Base-by-base conservation (phyloP, 2,113 vertebrate genomes). In the Cyanoliseus patagonus region DNA sequence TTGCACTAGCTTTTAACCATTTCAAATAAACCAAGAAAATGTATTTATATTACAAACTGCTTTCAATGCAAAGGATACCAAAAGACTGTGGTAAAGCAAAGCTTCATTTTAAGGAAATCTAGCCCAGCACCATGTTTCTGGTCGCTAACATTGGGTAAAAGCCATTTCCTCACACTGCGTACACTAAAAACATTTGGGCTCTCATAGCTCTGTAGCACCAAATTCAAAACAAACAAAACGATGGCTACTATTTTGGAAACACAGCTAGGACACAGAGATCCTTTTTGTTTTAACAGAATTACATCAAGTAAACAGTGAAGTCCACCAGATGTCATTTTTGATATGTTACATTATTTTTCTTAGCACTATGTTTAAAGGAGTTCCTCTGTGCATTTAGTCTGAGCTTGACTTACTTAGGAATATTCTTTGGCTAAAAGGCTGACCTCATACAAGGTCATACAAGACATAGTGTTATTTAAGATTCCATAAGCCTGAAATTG, bases 241-340 rank as follows among this genome's bases (percentile, higher is more conserved):
- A 94, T 5, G 8, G 35, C 59, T 47, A 68, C n/a, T 97, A 30
- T 96, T 97, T 97, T 97, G 97, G 94, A 97, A 98, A 97, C 95
- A 97, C 11, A 94, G 46, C 57, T 70, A 88, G 92, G 90, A 97
- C 94, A 94, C 3, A 31, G 72, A 92, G 96, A 92, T 87, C 88
- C 30, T 80, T 93, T 91, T 55, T 55, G 55, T 61, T 74, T 62
- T 76, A 85, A 74, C 4, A 93, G 55, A 52, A 74, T 37, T 83
- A 82, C 87, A 86, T 22, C 55, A 94, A 70, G 67, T 64, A 75
- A 94, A 94, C 33, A 64, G 25, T 41, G 20, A 47, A 85, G 51
- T 73, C 67, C 25, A 91, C 25, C 41, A 94, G 67, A 61, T 72
- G 49, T 25, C 35, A 44, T 33, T 83, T 86, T n/a, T 67, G 1